These are phyloP conservation scores for Yponomeuta evonymella DNA, from an alignment of 2,888 invertebrate species.

Conservation along the genomic window DNA sequence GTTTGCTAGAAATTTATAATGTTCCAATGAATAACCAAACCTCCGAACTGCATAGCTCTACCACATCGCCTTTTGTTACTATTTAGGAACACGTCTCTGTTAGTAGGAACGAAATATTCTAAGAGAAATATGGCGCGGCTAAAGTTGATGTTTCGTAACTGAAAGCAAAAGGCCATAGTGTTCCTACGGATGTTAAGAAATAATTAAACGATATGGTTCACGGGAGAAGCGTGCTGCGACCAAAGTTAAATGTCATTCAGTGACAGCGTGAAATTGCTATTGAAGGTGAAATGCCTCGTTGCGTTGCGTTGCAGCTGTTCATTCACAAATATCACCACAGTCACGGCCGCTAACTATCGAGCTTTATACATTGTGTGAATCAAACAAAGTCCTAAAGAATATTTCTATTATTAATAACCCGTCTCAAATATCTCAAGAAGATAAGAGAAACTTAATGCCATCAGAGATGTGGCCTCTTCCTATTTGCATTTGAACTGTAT, in stretches of 20 bases:
- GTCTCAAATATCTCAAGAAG: not conserved
- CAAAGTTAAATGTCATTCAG: constrained; percentile 1
- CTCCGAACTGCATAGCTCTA: not conserved
- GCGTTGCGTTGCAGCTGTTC: not conserved
- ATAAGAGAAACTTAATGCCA: not conserved
- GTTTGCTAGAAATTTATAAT: not conserved
- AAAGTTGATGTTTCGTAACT: not conserved
- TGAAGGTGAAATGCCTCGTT: not conserved
- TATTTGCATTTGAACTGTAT: constrained; percentile 5
- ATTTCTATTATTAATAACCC: not conserved
- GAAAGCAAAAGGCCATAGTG: not conserved
- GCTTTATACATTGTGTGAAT: not conserved
- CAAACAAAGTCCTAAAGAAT: not conserved
- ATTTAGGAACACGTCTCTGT: not conserved
- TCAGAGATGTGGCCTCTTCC: not conserved
- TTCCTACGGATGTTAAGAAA: constrained; percentile 6
- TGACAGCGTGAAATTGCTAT: not conserved
- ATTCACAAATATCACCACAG: not conserved
- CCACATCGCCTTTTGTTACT: not conserved
- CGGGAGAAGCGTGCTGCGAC: not conserved
- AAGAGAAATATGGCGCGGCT: not conserved
- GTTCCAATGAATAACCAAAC: not conserved
- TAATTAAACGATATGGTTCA: constrained; percentile 4
- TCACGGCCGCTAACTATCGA: not conserved
- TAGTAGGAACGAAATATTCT: not conserved